phyloP scores from a whole-genome alignment of 2,888 invertebrate species.

The Trachelus troglodyta region DNA sequence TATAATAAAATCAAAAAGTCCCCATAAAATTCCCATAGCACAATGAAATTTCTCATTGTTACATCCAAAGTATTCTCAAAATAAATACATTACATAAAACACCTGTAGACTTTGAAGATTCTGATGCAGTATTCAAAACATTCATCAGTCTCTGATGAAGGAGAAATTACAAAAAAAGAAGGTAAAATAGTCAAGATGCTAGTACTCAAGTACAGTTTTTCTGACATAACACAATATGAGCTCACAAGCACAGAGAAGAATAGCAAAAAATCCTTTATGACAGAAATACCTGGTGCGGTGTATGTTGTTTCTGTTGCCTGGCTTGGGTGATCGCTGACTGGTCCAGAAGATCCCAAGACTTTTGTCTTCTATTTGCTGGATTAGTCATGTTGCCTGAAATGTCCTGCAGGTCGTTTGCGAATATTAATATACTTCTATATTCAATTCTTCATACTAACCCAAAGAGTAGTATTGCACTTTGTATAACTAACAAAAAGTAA shows the following conservation, averaged over 20 bases:
- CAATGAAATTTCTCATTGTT: background rate
- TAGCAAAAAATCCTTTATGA: constrained; percentile 2
- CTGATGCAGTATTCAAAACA: background rate
- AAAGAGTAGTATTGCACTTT: background rate
- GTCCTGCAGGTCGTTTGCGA: background rate
- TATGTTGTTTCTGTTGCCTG: constrained; percentile 74
- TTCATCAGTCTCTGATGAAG: background rate
- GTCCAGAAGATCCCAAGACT: constrained; percentile 95
- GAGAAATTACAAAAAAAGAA: background rate
- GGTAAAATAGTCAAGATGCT: background rate
- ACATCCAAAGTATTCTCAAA: background rate
- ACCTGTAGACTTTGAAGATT: background rate
- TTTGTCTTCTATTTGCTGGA: constrained; percentile 79
- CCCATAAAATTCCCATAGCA: background rate
- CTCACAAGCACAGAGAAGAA: background rate
- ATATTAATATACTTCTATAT: background rate
- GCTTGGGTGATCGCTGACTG: constrained; percentile 85
- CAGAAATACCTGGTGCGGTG: constrained; percentile 70
- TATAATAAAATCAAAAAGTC: background rate
- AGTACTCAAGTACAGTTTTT: background rate
- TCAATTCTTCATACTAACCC: background rate
- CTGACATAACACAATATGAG: background rate
- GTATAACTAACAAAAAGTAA: background rate
- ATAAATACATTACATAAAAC: background rate
- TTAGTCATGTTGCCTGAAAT: constrained; percentile 40